A percentile compares a stretch with the other conserved stretches of the same genome.
phyloP scores from a whole-genome alignment of 1,140 invertebrate species.

The Drosophila sechellia region DNA sequence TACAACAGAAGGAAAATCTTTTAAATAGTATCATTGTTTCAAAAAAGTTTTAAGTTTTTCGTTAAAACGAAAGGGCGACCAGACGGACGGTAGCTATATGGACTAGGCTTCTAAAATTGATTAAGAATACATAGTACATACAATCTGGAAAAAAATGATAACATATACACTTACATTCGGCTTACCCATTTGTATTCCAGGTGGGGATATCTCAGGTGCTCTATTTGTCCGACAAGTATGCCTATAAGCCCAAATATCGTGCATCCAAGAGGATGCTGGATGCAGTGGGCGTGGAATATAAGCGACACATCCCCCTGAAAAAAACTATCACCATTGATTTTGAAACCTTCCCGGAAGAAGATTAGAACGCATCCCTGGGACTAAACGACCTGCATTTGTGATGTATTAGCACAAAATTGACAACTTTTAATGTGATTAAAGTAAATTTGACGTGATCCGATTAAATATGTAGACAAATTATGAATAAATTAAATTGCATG shows the following conservation, averaged over 20 bases:
- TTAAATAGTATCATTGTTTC: too few relatives aligned
- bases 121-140: too few relatives aligned
- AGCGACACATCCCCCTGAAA: slow-evolving; percentile 33
- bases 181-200: slow-evolving; percentile 78
- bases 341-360: slow-evolving; percentile 23
- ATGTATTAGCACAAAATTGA: not conserved
- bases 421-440: not conserved
- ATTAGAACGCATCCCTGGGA: slow-evolving; percentile 16
- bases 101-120: too few relatives aligned
- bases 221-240: slow-evolving; percentile 93
- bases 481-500: too few relatives aligned
- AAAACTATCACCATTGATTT: slow-evolving; percentile 65
- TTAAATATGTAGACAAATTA: too few relatives aligned
- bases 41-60: too few relatives aligned
- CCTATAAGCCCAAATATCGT: slow-evolving; percentile 87
- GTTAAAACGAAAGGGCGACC: too few relatives aligned
- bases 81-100: too few relatives aligned
- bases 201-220: slow-evolving; percentile 93
- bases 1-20: too few relatives aligned
- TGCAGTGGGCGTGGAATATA: slow-evolving; percentile 89
- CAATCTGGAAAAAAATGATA: too few relatives aligned
- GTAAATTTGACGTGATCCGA: not conserved
- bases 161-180: not conserved
- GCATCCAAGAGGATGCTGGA: slow-evolving; percentile 94
- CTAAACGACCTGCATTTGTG: slow-evolving; percentile 13